These are phyloP conservation scores for Tadarida brasiliensis DNA, from an alignment of 2,797 vertebrate genomes.

Conservation along the genomic window DNA sequence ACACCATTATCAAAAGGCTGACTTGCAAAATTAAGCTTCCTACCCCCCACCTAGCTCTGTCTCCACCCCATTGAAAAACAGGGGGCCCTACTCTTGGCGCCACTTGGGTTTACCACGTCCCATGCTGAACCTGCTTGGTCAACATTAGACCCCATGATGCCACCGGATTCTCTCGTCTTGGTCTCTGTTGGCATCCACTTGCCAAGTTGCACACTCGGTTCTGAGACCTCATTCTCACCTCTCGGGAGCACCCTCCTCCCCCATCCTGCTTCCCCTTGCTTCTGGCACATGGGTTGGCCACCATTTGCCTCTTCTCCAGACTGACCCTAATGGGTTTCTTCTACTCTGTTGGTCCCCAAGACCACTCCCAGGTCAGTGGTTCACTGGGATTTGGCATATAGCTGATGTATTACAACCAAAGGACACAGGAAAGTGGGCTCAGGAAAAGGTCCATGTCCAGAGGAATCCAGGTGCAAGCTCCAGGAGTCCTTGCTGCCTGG, in stretches of 20 bases:
- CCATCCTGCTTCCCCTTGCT: not conserved
- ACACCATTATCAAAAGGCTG: not conserved
- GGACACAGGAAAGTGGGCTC: too few relatives aligned
- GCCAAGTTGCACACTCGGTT: not conserved
- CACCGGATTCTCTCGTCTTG: not conserved
- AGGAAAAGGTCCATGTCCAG: not conserved
- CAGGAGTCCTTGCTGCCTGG: not conserved
- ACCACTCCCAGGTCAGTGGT: not conserved
- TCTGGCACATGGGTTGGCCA: not conserved
- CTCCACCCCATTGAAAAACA: not conserved
- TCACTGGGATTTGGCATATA: not conserved
- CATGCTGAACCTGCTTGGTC: not conserved
- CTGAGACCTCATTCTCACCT: not conserved
- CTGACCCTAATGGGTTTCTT: not conserved
- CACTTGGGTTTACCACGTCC: rapidly evolving
- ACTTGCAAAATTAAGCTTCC: not conserved
- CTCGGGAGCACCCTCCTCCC: not conserved
- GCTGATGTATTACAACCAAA: not conserved
- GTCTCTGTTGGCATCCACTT: too few relatives aligned
- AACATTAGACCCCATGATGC: rapidly evolving
- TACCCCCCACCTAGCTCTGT: not conserved
- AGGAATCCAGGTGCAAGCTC: not conserved
- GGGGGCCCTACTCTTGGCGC: not conserved
- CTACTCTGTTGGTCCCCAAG: not conserved
- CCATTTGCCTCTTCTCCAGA: not conserved